A percentile compares a stretch with the other conserved stretches of the same genome.
phyloP scores from a whole-genome alignment of 2,113 vertebrate species.

The Vanacampus margaritifer region DNA sequence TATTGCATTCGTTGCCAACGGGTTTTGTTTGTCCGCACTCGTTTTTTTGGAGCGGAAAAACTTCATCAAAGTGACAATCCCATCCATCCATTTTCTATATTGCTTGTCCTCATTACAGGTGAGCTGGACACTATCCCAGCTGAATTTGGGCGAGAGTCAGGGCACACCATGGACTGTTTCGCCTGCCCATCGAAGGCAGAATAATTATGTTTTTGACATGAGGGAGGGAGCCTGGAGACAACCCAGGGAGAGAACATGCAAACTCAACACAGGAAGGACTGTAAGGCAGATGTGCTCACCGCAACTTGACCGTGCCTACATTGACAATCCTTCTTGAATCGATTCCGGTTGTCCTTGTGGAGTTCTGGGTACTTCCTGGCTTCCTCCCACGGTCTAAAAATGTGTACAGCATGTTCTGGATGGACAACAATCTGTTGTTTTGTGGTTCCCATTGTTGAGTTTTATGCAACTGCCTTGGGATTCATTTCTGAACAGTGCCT shows the following conservation, averaged over 20 bases:
- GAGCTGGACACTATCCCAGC: background rate
- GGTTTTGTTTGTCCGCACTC: constrained; percentile 16
- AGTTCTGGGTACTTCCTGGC: background rate
- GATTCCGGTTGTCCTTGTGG: background rate
- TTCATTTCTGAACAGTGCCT: background rate
- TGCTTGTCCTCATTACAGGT: background rate
- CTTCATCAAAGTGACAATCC: background rate
- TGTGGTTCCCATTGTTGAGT: background rate
- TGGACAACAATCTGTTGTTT: background rate
- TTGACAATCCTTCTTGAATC: background rate
- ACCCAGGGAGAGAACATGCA: background rate
- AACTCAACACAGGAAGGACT: background rate
- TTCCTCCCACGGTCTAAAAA: background rate
- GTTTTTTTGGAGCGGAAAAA: background rate
- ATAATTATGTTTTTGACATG: background rate
- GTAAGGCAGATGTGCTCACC: background rate
- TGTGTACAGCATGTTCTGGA: background rate
- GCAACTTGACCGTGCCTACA: background rate
- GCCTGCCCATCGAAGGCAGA: background rate
- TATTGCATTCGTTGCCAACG: constrained; percentile 4
- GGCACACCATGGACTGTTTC: no score
- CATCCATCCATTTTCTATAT: background rate
- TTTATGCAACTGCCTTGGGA: background rate
- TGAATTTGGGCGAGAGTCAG: background rate
- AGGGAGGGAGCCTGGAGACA: background rate